Evolutionary conservation across 2,888 invertebrate genomes (phyloP).

Genomic region (Cantharis flavilabris): DNA sequence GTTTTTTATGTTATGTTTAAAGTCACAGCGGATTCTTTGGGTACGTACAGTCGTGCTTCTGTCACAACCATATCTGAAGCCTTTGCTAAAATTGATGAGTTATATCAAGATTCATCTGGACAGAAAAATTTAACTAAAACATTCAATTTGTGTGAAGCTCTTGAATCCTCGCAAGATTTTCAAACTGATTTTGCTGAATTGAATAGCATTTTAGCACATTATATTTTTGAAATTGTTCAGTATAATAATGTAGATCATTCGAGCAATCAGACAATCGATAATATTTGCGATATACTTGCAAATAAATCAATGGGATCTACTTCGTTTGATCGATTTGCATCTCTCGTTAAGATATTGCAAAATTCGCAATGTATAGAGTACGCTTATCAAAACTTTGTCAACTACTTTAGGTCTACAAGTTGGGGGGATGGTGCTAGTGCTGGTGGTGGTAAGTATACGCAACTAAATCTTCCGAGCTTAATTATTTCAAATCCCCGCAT

Average conservation of each 20-base stretch:
- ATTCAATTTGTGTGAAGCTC: conserved; percentile 79
- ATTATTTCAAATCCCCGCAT: too few relatives aligned
- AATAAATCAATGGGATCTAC: neutral
- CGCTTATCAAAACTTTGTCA: neutral
- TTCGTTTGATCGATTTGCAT: neutral
- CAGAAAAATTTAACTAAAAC: conserved; percentile 67
- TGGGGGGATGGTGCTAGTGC: neutral
- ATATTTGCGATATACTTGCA: neutral
- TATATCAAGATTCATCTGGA: conserved; percentile 66
- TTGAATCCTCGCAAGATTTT: conserved; percentile 64
- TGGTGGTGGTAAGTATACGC: neutral
- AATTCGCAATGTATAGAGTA: neutral
- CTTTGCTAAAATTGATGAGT: conserved; percentile 65
- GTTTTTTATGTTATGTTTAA: conserved; percentile 54
- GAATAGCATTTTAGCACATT: conserved; percentile 79
- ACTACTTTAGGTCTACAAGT: neutral
- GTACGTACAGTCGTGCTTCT: conserved; percentile 70
- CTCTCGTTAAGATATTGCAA: neutral
- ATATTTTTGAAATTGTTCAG: conserved; percentile 90
- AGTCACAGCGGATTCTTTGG: conserved; percentile 78
- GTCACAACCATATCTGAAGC: conserved; percentile 67
- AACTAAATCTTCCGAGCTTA: too few relatives aligned
- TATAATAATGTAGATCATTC: conserved; percentile 92
- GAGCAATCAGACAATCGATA: conserved; percentile 47
- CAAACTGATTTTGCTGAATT: conserved; percentile 77